These are phyloP conservation scores for Scolopax rusticola DNA, from an alignment of 2,797 vertebrate genomes.

Conservation along the genomic window DNA sequence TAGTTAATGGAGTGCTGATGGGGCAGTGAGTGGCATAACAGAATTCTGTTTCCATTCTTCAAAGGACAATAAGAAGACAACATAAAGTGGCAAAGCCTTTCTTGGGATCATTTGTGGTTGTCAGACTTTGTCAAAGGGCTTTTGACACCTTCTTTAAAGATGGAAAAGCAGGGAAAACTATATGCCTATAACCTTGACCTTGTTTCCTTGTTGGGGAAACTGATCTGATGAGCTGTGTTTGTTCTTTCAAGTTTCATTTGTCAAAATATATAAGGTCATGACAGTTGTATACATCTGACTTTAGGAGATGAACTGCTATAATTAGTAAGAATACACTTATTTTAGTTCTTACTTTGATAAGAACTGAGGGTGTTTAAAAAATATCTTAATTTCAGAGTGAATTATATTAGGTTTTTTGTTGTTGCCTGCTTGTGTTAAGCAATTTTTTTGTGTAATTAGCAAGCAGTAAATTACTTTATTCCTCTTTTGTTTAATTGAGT, in stretches of 20 bases:
- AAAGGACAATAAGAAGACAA: slow-evolving; percentile 56
- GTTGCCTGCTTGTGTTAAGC: slow-evolving; percentile 46
- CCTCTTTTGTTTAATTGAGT: slow-evolving; percentile 73
- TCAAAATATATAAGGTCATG: slow-evolving; percentile 50
- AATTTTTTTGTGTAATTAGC: slow-evolving; percentile 59
- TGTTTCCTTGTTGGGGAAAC: slow-evolving; percentile 41
- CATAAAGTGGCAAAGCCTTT: slow-evolving; percentile 45
- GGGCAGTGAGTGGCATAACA: slow-evolving; percentile 17
- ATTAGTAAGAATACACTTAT: slow-evolving; percentile 63
- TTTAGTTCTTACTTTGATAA: slow-evolving; percentile 68
- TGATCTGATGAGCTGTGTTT: slow-evolving; percentile 51
- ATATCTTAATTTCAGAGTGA: slow-evolving; percentile 59
- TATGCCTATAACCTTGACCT: slow-evolving; percentile 24
- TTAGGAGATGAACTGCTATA: slow-evolving; percentile 52
- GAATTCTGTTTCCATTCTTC: slow-evolving; percentile 72
- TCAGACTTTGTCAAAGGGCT: slow-evolving; percentile 68
- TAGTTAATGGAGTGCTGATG: neutral
- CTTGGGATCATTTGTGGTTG: slow-evolving; percentile 54
- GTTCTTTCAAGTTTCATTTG: slow-evolving; percentile 67
- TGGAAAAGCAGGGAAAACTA: neutral
- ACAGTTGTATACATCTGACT: slow-evolving; percentile 44
- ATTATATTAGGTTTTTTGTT: slow-evolving; percentile 68
- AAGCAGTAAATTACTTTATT: slow-evolving; percentile 71
- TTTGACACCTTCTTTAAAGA: slow-evolving; percentile 60
- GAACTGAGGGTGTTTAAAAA: slow-evolving; percentile 6